Evolutionary conservation across 1,140 invertebrate species (phyloP).

Genomic region (Sinonovacula constricta): DNA sequence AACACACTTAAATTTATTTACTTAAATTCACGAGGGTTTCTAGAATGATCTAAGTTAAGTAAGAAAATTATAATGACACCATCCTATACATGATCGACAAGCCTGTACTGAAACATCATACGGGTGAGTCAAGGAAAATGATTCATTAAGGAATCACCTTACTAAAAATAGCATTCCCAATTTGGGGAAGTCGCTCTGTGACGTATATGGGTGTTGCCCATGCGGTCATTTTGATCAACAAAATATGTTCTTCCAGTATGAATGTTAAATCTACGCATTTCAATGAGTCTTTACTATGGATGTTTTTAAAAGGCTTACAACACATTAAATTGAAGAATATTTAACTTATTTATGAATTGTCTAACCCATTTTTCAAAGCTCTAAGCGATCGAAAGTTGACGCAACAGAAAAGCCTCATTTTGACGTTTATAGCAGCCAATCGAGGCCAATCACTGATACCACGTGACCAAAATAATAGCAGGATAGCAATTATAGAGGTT

Average conservation of each 20-base stretch:
- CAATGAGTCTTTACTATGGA: not conserved
- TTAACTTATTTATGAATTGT: not conserved
- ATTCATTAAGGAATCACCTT: too few species aligned
- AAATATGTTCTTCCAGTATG: too few species aligned
- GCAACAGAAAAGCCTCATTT: slow-evolving; percentile 41
- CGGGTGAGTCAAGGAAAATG: too few species aligned
- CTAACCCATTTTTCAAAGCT: not conserved
- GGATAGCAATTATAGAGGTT: slow-evolving; percentile 53
- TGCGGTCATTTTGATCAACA: too few species aligned
- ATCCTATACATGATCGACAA: too few species aligned
- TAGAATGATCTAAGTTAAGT: too few species aligned
- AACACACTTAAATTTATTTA: too few species aligned
- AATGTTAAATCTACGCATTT: not conserved
- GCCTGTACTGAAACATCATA: too few species aligned
- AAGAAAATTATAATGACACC: too few species aligned
- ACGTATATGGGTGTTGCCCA: not conserved
- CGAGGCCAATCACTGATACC: not conserved
- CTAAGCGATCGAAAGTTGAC: slow-evolving; percentile 2
- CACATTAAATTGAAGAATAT: not conserved
- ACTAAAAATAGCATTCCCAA: not conserved
- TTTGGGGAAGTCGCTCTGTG: not conserved
- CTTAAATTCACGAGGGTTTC: too few species aligned
- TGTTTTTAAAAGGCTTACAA: not conserved
- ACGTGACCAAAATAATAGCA: slow-evolving; percentile 52
- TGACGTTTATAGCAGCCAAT: slow-evolving; percentile 14